phyloP scores from a whole-genome alignment of 2,888 invertebrate genomes.

The Dasysyrphus albostriatus region DNA sequence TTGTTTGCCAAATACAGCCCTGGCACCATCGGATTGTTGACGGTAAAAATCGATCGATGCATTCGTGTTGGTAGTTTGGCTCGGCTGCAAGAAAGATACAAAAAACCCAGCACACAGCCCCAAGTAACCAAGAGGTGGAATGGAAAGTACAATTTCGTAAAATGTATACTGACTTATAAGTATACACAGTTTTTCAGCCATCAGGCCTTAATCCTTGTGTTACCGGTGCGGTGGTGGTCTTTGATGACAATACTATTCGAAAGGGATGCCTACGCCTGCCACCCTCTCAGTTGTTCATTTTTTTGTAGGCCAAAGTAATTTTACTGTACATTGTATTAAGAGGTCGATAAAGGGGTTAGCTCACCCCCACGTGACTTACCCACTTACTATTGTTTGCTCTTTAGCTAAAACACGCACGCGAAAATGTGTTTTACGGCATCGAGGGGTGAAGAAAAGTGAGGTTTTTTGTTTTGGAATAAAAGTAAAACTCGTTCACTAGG shows the following conservation, averaged over 20 bases:
- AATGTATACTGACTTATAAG: conserved; percentile 30
- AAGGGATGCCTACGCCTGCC: neutral
- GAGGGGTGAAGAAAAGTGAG: conserved; percentile 28
- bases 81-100: conserved; percentile 24
- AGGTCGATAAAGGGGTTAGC: conserved; percentile 15
- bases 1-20: conserved; percentile 1
- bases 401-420: conserved; percentile 63
- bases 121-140: conserved; percentile 24
- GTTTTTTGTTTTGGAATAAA: conserved; percentile 31
- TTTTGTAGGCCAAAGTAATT: conserved; percentile 67
- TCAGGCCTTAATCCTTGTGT: conserved; percentile 60
- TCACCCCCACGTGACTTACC: conserved; percentile 61
- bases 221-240: conserved; percentile 35
- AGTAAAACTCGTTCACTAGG: conserved; percentile 48
- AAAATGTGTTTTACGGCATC: conserved; percentile 45
- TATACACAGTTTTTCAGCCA: conserved; percentile 21
- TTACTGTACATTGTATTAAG: conserved; percentile 31
- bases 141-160: conserved; percentile 34
- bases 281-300: conserved; percentile 17
- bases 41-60: conserved; percentile 64
- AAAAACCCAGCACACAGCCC: neutral
- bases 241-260: conserved; percentile 23
- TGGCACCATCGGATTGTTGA: conserved; percentile 17
- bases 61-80: conserved; percentile 43
- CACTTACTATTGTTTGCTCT: conserved; percentile 60